Conservation (phyloP, 2,113 vertebrate genomes). For the Eulacestoma nigropectus region DNA sequence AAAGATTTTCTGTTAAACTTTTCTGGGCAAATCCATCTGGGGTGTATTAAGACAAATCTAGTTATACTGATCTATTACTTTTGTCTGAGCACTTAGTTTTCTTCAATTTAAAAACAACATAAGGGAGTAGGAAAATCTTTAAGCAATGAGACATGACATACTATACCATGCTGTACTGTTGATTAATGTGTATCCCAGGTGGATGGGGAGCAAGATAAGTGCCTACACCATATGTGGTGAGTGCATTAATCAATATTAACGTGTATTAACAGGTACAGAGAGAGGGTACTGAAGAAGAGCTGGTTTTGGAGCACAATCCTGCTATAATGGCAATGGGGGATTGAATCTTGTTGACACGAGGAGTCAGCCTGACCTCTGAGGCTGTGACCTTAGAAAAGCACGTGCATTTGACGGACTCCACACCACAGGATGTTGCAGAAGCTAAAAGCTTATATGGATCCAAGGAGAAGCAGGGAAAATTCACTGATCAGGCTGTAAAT, state of each 20-base stretch:
- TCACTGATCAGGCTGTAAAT: not conserved
- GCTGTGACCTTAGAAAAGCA: not conserved
- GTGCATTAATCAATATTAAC: slow-evolving; percentile 42
- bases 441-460: not conserved
- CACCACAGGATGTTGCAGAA: not conserved
- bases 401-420: not conserved
- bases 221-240: not conserved
- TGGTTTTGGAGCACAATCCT: not conserved
- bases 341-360: not conserved
- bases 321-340: not conserved
- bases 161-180: not conserved
- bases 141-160: slow-evolving; percentile 54
- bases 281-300: not conserved
- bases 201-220: slow-evolving; percentile 17
- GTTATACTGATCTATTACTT: slow-evolving; percentile 46
- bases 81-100: slow-evolving; percentile 40
- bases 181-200: slow-evolving; percentile 28
- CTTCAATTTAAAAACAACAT: slow-evolving; percentile 46
- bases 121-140: slow-evolving; percentile 49
- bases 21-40: slow-evolving; percentile 33
- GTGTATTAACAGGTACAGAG: not conserved
- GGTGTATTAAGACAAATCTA: slow-evolving; percentile 59
- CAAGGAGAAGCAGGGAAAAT: not conserved
- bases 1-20: not conserved
- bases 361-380: not conserved